Base-by-base conservation (phyloP, 2,113 vertebrate species). In the Orycteropus afer region DNA sequence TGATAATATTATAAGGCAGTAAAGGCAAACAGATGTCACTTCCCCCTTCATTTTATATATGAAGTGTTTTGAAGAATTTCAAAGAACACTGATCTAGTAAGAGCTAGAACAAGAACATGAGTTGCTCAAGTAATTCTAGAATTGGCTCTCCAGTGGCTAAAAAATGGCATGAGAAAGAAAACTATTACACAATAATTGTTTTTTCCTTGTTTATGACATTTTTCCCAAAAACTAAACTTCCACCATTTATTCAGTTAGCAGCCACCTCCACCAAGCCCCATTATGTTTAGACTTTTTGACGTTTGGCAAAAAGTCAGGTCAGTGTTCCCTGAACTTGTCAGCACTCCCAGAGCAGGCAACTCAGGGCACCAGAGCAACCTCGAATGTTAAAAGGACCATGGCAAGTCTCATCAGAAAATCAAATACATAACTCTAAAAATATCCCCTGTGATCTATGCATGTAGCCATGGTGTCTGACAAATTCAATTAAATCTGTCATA, bases 401-500 rank as follows among this genome's bases (percentile, higher is more conserved):
- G 94, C 78, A 94, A 97, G 77, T 83, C 77, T 96, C 96, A 97
- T 82, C 65, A 97, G 86, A 96, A 98, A 98, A 98, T 94, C 93
- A 98, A 98, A 98, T 96, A 97, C 92, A 98, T 98, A 98, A 92
- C 79, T 97, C 98, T 98, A 98, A 98, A 98, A 98, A 98, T 98
- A 98, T 97, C 95, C 95, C 80, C 86, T 0, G 0, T 98, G 98
- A 98, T 98, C 97, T 98, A 98, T 98, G 85, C 67, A 87, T 96
- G 90, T 89, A 98, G 96, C 97, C 90, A 67, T 47, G 55, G 82
- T 97, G 89, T 97, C 98, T 98, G 98, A 98, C 98, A 98, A 98
- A 98, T 98, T 98, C 98, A 98, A 98, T 99, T 99, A 98, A 98
- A 98, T 96, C 96, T 97, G 97, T 98, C 98, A 98, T 99, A 98